Base-by-base conservation (phyloP, 2,797 vertebrate species). In the Sebastes taczanowskii region DNA sequence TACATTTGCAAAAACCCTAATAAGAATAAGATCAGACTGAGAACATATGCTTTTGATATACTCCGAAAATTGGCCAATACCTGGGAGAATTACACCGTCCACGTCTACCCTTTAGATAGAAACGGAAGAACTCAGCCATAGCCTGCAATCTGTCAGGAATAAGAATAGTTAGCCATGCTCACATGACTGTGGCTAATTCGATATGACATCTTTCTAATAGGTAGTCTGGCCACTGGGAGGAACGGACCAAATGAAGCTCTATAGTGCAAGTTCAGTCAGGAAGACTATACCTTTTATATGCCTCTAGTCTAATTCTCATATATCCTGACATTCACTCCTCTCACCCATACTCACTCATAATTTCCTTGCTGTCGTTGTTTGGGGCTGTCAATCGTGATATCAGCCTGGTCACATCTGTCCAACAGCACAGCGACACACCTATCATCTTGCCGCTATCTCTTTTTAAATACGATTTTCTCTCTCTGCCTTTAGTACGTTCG, bases 121-220 rank as follows among this genome's bases (percentile, higher is more conserved):
- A 83, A 77, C 2, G 3, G 64, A 77, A 74, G 55, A 85, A 74
- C 27, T 84, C 63, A 81, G 61, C 61, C 52, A 23, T n/a, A n/a
- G 59, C n/a, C 34, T 18, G 22, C 35, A 73, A 46, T 82, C 73
- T 87, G 70, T 82, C 79, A 76, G 49, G 63, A 74, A 71, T 76
- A 74, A 56, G 72, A 89, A 80, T 52, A 80, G 70, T 78, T 84
- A 83, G 72, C 29, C 23, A 61, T 82, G 83, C 84, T 85, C 85
- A 80, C 69, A 81, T 29, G 46, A 86, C 79, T 84, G 87, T 86
- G 74, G 59, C 82, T 90, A 88, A 93, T 88, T 82, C 80, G 72
- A 63, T 73, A 82, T 83, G 92, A 84, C 89, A 85, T 77, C 22
- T 81, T 74, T 86, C 71, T 88, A 86, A 89, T 88, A 84, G 81